Conservation (phyloP, 2,888 invertebrate genomes). For the Abrostola tripartita region DNA sequence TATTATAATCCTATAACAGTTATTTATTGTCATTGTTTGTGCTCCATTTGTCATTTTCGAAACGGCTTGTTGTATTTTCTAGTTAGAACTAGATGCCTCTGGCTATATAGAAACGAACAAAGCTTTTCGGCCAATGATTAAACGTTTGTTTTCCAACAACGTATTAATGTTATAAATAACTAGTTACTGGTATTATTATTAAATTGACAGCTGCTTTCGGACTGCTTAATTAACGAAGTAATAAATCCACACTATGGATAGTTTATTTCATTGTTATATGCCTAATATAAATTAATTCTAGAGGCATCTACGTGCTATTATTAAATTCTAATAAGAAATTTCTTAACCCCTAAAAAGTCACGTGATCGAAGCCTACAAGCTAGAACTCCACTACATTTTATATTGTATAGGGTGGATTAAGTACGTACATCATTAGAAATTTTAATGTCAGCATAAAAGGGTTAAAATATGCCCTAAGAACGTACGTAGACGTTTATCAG, state of each 20-base stretch:
- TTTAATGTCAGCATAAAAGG: slow-evolving; percentile 1
- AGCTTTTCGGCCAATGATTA: slow-evolving; percentile 6
- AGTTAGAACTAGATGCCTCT: slow-evolving; percentile 11
- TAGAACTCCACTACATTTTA: neutral
- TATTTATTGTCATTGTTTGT: slow-evolving; percentile 40
- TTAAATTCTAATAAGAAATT: neutral
- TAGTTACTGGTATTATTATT: slow-evolving; percentile 6
- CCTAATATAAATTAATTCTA: too few species aligned
- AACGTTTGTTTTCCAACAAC: slow-evolving; percentile 26
- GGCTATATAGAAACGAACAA: neutral
- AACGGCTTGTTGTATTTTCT: slow-evolving; percentile 26
- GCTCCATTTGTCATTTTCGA: slow-evolving; percentile 41
- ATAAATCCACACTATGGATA: neutral
- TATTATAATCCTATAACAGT: slow-evolving; percentile 18
- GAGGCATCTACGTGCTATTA: neutral
- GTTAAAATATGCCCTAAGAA: slow-evolving; percentile 22
- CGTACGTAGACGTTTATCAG: slow-evolving; percentile 42
- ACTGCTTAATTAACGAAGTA: slow-evolving; percentile 10
- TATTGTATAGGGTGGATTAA: neutral
- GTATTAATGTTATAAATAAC: slow-evolving; percentile 7
- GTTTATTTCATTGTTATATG: neutral
- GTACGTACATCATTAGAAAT: neutral
- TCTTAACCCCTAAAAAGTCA: neutral
- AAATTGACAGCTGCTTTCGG: slow-evolving; percentile 24
- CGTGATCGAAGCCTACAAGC: neutral